Evolutionary conservation across 1,140 invertebrate genomes (phyloP).

Genomic region (Yoshiicerus persimilis): DNA sequence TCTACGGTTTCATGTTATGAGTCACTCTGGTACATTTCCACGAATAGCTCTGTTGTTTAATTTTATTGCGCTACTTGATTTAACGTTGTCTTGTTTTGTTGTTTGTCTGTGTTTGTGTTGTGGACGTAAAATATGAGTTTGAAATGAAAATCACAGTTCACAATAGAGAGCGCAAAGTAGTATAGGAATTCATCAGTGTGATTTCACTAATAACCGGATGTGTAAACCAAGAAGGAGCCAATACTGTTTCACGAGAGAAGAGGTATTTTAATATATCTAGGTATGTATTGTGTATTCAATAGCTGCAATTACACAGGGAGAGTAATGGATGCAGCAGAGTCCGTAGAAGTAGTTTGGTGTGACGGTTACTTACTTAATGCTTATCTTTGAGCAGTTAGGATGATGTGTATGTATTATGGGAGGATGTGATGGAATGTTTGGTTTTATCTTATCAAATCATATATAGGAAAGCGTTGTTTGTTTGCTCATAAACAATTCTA

Average conservation of each 20-base stretch:
- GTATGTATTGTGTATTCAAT: neutral
- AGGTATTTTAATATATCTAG: too few relatives aligned
- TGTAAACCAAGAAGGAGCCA: too few relatives aligned
- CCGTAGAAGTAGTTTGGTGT: neutral
- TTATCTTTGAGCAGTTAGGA: neutral
- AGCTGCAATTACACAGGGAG: too few relatives aligned
- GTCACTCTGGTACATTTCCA: neutral
- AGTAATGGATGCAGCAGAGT: neutral
- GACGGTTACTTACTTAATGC: neutral
- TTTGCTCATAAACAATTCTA: constrained; percentile 44
- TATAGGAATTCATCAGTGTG: too few relatives aligned
- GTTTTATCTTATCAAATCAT: constrained; percentile 42
- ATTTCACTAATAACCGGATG: too few relatives aligned
- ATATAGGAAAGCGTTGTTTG: constrained; percentile 43
- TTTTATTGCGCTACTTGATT: neutral
- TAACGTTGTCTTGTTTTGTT: too few relatives aligned
- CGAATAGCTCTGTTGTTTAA: neutral
- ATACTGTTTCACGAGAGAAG: too few relatives aligned
- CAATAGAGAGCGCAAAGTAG: too few relatives aligned
- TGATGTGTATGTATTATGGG: neutral
- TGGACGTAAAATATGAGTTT: neutral
- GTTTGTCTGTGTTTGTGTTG: neutral
- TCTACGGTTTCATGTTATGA: neutral
- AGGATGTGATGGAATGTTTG: neutral
- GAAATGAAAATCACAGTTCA: too few relatives aligned